A percentile compares a stretch with the other conserved stretches of the same genome.
Evolutionary conservation across 2,113 vertebrate genomes (phyloP).

Genomic region (Grallaria varia): DNA sequence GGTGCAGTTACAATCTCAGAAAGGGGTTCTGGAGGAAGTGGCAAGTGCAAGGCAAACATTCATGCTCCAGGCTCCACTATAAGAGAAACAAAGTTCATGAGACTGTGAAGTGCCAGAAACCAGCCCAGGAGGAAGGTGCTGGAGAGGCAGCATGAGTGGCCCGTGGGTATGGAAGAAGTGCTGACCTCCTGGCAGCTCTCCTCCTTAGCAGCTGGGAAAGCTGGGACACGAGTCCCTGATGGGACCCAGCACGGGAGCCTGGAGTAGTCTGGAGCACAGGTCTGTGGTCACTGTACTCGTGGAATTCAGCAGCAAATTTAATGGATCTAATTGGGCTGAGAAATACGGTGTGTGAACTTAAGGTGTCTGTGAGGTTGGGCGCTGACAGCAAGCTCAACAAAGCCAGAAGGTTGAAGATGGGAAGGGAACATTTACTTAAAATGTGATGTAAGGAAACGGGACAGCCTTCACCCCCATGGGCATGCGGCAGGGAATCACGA

Average conservation of each 20-base stretch:
- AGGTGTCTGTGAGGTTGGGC: not conserved
- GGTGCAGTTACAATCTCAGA: not conserved
- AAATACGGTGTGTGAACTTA: fast-evolving
- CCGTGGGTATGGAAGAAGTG: not conserved
- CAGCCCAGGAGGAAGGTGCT: not conserved
- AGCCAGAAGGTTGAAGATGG: not conserved
- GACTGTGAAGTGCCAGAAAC: not conserved
- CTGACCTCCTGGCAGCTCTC: not conserved
- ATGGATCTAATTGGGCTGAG: not conserved
- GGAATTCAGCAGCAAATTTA: not conserved
- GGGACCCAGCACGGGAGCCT: not conserved
- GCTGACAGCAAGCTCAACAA: not conserved
- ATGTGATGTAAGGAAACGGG: not conserved
- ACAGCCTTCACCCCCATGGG: not conserved
- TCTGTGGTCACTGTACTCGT: fast-evolving
- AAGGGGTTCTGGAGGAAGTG: not conserved
- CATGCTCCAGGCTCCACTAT: not conserved
- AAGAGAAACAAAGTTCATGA: not conserved
- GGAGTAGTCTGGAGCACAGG: not conserved
- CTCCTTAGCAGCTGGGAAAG: not conserved
- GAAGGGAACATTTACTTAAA: not conserved
- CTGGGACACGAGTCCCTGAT: not conserved
- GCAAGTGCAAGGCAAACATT: not conserved
- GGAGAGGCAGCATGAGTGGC: not conserved
- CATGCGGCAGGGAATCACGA: not conserved